Base-by-base conservation (phyloP, 2,113 vertebrate species). In the Nicator chloris region DNA sequence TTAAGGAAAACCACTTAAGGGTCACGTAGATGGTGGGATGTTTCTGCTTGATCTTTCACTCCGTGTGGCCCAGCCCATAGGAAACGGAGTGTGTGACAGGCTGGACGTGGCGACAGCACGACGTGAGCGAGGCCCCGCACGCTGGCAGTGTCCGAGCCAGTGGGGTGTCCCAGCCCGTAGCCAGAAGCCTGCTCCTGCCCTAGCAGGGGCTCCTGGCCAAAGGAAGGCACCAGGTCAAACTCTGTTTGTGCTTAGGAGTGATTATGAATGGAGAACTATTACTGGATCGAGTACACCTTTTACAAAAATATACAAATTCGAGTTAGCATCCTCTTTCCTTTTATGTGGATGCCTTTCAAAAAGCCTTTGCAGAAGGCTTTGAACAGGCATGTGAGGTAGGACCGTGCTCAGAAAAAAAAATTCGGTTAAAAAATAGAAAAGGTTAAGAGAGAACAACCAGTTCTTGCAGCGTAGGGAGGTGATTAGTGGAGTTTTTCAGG, bases 251-350 rank as follows among this genome's bases (percentile, higher is more conserved):
- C 90, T 95, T 15, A 50, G 35, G 63, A 85, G 59, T 50, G 90
- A 93, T 94, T 96, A 84, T 95, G 86, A 94, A 96, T 90, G 95
- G 79, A 92, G 40, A 60, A 54, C 92, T 96, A 75, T 96, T 96
- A 70, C 72, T 85, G 93, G 92, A 93, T 65, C 10, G 1, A 96
- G 90, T 95, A 95, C 94, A 94, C 90, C 92, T 96, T 96, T 92
- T 92, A 97, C 69, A 96, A 96, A 96, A 96, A 97, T 95, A 97
- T 94, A 96, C 93, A 97, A 96, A 95, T 94, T 56, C 26, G 16
- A 56, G 72, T 40, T 92, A 96, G 93, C 93, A 97, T 96, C 93
- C 94, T 95, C 92, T 95, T 83, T 75, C 94, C 94, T 96, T 92
- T 97, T 71, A 44, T 20, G 72, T 93, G 88, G 66, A 8, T 0